phyloP scores from a whole-genome alignment of 2,113 vertebrate species.

The Alligator sinensis region DNA sequence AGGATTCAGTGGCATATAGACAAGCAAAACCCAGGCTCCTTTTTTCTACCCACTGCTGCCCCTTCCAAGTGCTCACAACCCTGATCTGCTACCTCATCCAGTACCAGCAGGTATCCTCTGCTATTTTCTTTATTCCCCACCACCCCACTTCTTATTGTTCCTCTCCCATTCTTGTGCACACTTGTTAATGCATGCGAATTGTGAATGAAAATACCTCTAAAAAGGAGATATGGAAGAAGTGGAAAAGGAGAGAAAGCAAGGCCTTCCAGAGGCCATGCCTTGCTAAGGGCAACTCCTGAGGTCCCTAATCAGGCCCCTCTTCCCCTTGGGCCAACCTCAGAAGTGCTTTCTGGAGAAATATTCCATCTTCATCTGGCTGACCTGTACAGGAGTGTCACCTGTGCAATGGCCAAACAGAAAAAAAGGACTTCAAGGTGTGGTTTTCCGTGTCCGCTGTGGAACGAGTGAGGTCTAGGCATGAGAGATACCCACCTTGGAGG shows the following conservation, averaged over 20 bases:
- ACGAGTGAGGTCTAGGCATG: not conserved
- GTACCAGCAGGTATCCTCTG: not conserved
- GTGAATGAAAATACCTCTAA: not conserved
- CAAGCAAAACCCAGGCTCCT: not conserved
- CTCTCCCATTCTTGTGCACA: not conserved
- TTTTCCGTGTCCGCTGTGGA: not conserved
- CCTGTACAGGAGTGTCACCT: not conserved
- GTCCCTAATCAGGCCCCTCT: no score
- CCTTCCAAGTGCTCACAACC: not conserved
- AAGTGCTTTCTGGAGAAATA: not conserved
- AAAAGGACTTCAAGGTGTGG: not conserved
- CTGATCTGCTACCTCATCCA: not conserved
- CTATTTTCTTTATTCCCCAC: not conserved
- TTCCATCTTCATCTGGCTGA: not conserved
- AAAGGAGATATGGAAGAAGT: not conserved
- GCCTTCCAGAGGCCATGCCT: not conserved
- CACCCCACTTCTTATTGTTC: not conserved
- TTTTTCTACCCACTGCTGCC: not conserved
- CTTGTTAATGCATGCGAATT: no score
- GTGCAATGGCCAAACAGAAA: no score
- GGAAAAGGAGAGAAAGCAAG: not conserved
- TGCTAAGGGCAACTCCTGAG: not conserved
- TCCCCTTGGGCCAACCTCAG: not conserved
- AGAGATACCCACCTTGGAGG: no score
- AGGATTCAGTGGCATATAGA: not conserved